Percentiles rank a stretch among this genome's conserved stretches.
Conservation (phyloP, 2,113 vertebrate genomes). For the Camelus bactrianus region DNA sequence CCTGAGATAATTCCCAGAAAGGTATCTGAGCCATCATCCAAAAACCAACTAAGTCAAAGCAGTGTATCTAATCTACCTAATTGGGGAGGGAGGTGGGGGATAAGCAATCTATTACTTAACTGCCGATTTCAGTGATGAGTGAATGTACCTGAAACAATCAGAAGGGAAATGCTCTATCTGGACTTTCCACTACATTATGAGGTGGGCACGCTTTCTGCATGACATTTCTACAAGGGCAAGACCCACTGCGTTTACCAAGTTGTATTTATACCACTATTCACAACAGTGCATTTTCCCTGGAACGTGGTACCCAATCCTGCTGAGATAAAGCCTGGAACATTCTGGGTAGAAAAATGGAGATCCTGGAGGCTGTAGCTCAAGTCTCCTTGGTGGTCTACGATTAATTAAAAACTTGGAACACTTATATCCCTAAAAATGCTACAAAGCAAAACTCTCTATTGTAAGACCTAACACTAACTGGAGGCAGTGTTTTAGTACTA, state of each 20-base stretch:
- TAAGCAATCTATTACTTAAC: background rate
- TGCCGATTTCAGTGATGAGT: too few relatives aligned
- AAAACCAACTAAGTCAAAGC: background rate
- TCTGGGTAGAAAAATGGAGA: background rate
- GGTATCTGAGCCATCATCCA: background rate
- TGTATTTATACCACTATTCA: background rate
- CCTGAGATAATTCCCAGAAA: background rate
- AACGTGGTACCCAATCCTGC: background rate
- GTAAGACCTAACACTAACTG: background rate
- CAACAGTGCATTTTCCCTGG: background rate
- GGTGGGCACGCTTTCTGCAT: background rate
- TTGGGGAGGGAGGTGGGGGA: background rate
- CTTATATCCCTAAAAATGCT: background rate
- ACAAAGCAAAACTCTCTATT: background rate
- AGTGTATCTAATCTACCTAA: background rate
- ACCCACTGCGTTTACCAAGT: background rate
- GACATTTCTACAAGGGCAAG: background rate
- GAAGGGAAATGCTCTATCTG: background rate
- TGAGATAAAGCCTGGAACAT: background rate
- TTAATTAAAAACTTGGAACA: background rate
- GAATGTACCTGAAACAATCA: background rate
- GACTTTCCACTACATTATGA: fast-evolving
- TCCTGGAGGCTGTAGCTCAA: background rate
- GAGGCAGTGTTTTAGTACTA: background rate
- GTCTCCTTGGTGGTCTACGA: background rate